phyloP scores from a whole-genome alignment of 2,113 vertebrate species.

The Bambusicola thoracicus region DNA sequence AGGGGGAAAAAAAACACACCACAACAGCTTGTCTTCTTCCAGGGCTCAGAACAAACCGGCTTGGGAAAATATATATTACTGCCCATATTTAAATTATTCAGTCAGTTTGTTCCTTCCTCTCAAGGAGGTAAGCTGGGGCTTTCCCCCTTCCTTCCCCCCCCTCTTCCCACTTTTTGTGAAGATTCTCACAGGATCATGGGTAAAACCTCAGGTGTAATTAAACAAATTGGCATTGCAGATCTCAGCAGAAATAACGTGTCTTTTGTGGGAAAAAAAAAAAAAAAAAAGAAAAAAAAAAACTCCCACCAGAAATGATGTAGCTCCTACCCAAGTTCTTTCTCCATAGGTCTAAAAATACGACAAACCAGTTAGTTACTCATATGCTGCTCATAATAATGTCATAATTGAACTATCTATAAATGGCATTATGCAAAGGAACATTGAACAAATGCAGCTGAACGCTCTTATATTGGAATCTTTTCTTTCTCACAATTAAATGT shows the following conservation, averaged over 20 bases:
- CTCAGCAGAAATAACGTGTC: slow-evolving; percentile 53
- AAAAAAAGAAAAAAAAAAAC: slow-evolving; percentile 61
- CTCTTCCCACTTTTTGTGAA: slow-evolving; percentile 35
- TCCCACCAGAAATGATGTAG: slow-evolving; percentile 66
- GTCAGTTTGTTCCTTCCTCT: slow-evolving; percentile 21
- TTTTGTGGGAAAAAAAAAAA: slow-evolving; percentile 66
- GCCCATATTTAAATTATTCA: slow-evolving; percentile 50
- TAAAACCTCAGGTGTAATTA: slow-evolving; percentile 64
- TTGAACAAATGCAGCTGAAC: slow-evolving; percentile 77
- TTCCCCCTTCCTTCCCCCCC: neutral
- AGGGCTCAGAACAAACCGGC: neutral
- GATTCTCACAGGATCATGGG: slow-evolving; percentile 39
- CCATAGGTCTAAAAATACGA: slow-evolving; percentile 78
- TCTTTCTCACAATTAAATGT: slow-evolving; percentile 83
- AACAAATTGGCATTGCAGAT: slow-evolving; percentile 63
- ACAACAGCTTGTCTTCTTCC: slow-evolving; percentile 37
- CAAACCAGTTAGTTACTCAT: slow-evolving; percentile 76
- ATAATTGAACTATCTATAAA: slow-evolving; percentile 81
- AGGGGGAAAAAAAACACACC: neutral
- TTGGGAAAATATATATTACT: neutral
- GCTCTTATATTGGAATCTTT: slow-evolving; percentile 78
- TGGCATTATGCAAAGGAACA: slow-evolving; percentile 78
- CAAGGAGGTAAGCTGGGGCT: slow-evolving; percentile 38
- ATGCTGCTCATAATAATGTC: slow-evolving; percentile 78
- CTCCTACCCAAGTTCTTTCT: slow-evolving; percentile 73